phyloP scores from a whole-genome alignment of 2,113 vertebrate genomes.

The Boulengerochromis microlepis region DNA sequence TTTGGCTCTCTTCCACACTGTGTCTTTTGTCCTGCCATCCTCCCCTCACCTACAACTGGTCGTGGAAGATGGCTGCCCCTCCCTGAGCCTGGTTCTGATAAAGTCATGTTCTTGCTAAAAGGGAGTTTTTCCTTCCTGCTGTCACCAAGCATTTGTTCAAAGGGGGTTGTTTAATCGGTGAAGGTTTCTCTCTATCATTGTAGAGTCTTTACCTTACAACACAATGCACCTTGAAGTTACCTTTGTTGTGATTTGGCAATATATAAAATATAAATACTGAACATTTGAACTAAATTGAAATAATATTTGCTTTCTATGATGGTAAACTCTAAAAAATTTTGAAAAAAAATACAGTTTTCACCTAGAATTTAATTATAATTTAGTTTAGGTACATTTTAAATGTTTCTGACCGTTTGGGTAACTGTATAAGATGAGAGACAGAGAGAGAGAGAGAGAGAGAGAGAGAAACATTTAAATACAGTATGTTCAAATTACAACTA shows the following conservation, averaged over 20 bases:
- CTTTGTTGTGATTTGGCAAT: neutral
- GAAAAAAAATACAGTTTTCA: neutral
- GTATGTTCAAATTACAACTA: neutral
- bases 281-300: neutral
- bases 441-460: neutral
- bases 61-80: neutral
- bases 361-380: neutral
- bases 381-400: neutral
- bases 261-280: neutral
- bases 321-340: neutral
- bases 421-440: neutral
- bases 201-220: neutral
- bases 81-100: neutral
- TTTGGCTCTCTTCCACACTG: neutral
- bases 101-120: neutral
- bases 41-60: neutral
- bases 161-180: neutral
- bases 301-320: neutral
- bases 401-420: neutral
- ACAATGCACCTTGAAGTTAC: neutral
- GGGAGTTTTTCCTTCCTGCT: neutral
- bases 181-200: neutral
- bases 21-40: neutral
- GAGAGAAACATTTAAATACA: neutral
- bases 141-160: neutral